Conservation (phyloP, 2,797 vertebrate genomes). For the Melanotaenia trifasciata region DNA sequence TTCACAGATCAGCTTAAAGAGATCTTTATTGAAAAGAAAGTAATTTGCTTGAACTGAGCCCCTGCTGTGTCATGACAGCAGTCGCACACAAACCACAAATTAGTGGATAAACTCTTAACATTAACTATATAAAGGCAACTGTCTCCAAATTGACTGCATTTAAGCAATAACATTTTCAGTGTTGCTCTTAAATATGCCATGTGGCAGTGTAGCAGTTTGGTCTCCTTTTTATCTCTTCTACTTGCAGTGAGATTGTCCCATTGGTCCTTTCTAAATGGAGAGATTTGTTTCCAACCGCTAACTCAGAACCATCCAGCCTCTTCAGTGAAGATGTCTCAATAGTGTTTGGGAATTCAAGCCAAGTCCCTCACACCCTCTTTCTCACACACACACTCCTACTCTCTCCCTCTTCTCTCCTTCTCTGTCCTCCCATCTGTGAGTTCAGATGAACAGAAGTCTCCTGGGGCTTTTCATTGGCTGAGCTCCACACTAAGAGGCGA, state of each 20-base stretch:
- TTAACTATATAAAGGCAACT: not conserved
- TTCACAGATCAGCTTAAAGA: conserved; percentile 37
- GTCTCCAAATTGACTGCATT: not conserved
- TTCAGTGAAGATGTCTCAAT: conserved; percentile 77
- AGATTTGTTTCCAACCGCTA: conserved; percentile 67
- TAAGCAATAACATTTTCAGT: not conserved
- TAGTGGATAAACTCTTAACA: not conserved
- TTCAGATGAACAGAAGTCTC: conserved; percentile 80
- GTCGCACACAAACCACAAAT: not conserved
- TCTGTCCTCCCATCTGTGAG: conserved; percentile 79
- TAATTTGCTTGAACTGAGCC: not conserved
- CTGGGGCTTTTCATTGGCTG: conserved; percentile 77
- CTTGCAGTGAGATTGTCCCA: conserved; percentile 20
- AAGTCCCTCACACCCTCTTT: conserved; percentile 56
- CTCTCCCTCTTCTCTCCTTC: conserved; percentile 44
- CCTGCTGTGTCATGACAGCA: not conserved
- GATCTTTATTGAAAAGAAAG: conserved; percentile 35
- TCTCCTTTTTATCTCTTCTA: conserved; percentile 28
- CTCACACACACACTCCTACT: conserved; percentile 12
- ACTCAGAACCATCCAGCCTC: conserved; percentile 67
- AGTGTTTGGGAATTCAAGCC: conserved; percentile 67
- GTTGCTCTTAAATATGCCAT: conserved; percentile 7
- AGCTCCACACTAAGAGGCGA: conserved; percentile 75
- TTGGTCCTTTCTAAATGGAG: conserved; percentile 55
- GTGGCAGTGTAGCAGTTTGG: conserved; percentile 7